These are phyloP conservation scores for Ischnus inquisitorius DNA, from an alignment of 2,888 invertebrate species.

Conservation along the genomic window DNA sequence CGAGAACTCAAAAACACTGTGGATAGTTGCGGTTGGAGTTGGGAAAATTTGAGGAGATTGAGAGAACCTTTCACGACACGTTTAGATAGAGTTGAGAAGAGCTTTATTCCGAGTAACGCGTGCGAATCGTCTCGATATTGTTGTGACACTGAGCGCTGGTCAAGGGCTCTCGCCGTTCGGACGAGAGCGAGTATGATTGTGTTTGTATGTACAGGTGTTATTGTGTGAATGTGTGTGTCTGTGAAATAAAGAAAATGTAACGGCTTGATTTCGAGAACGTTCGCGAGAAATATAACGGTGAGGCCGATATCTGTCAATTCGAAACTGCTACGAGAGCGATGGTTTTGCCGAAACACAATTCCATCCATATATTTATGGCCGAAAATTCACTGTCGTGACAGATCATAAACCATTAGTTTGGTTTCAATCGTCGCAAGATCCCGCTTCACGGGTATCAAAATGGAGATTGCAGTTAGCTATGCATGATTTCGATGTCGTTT, in stretches of 20 bases:
- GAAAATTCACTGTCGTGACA: too few relatives aligned
- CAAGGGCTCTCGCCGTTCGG: neutral
- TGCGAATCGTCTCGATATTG: neutral
- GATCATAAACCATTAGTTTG: too few relatives aligned
- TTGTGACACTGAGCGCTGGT: neutral
- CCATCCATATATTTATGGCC: too few relatives aligned
- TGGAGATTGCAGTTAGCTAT: too few relatives aligned
- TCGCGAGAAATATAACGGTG: neutral
- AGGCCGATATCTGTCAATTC: neutral
- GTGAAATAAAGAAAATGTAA: neutral
- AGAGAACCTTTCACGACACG: neutral
- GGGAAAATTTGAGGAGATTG: neutral
- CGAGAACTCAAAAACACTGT: constrained; percentile 9
- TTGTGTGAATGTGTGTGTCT: neutral
- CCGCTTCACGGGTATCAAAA: too few relatives aligned
- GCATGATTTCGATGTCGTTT: too few relatives aligned
- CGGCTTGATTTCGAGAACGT: neutral
- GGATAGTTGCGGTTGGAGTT: neutral
- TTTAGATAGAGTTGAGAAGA: neutral
- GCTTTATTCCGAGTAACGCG: neutral
- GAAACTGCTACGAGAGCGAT: neutral
- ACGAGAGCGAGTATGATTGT: neutral
- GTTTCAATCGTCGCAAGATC: too few relatives aligned
- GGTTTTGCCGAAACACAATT: neutral
- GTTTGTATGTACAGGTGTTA: neutral